Evolutionary conservation across 1,140 invertebrate genomes (phyloP).

Genomic region (Tenebrio molitor): DNA sequence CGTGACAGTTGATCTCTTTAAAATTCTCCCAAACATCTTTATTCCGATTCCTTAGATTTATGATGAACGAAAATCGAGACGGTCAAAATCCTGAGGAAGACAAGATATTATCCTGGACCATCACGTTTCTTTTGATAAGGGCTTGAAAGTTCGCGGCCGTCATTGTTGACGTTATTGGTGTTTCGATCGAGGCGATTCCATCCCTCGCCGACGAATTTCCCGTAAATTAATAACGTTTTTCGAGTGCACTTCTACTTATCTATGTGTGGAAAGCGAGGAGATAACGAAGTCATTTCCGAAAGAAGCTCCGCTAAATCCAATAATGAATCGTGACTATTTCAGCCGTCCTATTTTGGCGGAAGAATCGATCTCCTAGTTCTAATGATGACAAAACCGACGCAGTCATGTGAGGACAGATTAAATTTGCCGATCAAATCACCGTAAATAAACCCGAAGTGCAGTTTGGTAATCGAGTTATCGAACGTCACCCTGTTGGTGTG

Average conservation of each 20-base stretch:
- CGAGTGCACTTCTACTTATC: conserved; percentile 1
- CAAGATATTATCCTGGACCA: neutral
- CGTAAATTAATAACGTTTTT: conserved; percentile 3
- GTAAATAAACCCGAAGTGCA: conserved; percentile 11
- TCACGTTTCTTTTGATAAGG: conserved; percentile 1
- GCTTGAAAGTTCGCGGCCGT: neutral
- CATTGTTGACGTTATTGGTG: no score
- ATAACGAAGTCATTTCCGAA: conserved; percentile 13
- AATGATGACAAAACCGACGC: conserved; percentile 13
- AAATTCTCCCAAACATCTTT: no score
- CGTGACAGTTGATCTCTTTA: no score
- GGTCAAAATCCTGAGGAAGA: neutral
- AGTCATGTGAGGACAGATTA: conserved; percentile 8
- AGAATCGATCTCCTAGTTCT: conserved; percentile 34
- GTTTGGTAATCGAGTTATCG: neutral
- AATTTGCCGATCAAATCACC: conserved; percentile 23
- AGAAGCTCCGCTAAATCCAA: conserved; percentile 9
- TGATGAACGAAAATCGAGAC: neutral
- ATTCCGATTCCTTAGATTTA: no score
- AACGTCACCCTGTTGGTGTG: no score
- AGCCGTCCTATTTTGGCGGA: neutral
- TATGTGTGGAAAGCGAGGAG: neutral
- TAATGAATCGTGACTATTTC: conserved; percentile 30
- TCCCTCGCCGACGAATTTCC: neutral
- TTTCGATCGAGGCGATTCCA: neutral